Conservation (phyloP, 53 echinoderm and acorn worm genomes). For the Hippasteria phrygiana region DNA sequence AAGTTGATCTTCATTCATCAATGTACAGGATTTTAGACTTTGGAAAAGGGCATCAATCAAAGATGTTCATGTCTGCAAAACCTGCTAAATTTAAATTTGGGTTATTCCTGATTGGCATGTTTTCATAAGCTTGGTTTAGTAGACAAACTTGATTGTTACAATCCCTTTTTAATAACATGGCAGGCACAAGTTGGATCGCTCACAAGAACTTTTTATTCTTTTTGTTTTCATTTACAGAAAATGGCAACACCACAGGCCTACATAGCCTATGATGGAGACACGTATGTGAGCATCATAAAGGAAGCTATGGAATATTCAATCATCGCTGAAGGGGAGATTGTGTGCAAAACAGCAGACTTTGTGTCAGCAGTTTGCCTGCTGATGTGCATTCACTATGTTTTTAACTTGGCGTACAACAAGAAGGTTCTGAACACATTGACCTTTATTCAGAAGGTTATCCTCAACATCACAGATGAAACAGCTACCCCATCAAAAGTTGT, state of each 20-base stretch:
- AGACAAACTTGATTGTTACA: slow-evolving; percentile 7
- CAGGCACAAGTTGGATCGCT: background rate
- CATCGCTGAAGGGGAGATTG: slow-evolving; percentile 19
- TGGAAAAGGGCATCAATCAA: too few species aligned
- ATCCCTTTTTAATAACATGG: background rate
- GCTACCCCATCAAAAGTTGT: slow-evolving; percentile 19
- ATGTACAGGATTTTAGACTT: too few species aligned
- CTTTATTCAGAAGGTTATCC: slow-evolving; percentile 42
- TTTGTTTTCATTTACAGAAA: slow-evolving; percentile 38
- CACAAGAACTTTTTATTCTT: background rate
- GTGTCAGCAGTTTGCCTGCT: slow-evolving; percentile 18
- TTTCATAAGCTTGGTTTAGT: background rate
- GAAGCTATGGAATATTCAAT: background rate
- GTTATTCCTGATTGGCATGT: background rate
- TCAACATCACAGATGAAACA: slow-evolving; percentile 17
- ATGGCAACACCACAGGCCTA: background rate
- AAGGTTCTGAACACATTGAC: slow-evolving; percentile 21
- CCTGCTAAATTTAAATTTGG: slow-evolving; percentile 2
- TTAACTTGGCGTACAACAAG: slow-evolving; percentile 42
- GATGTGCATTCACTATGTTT: slow-evolving; percentile 30
- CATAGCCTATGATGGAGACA: slow-evolving; percentile 10
- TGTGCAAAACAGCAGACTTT: slow-evolving; percentile 31
- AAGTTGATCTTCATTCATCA: too few species aligned
- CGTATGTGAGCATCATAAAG: background rate
- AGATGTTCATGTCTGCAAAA: background rate